Base-by-base conservation (phyloP, 2,113 vertebrate species). In the Megaceryle torquata region DNA sequence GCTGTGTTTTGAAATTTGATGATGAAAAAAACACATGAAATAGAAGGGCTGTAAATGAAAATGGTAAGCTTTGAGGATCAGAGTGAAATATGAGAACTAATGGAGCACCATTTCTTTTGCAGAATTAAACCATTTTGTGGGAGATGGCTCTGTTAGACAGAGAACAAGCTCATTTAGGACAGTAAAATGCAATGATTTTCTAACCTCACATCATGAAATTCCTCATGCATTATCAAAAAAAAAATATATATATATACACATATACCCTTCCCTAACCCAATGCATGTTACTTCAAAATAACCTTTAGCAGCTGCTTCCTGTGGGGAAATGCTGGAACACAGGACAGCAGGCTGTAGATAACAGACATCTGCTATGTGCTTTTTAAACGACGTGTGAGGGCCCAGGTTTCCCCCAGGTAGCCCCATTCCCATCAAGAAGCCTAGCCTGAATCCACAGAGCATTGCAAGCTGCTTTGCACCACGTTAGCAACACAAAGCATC, bases 21-120 rank as follows among this genome's bases (percentile, higher is more conserved):
- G 28, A 41, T 41, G 39, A 41, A 94, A 93, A 94, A 39, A 1
- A 31, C 48, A 41, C 2, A 1, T 53, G 39, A 90, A 92, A 86
- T 39, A 72, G n/a, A 81, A 57, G 26, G n/a, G 11, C 26, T 57
- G 14, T 46, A 94, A 95, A 94, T n/a, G 29, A 77, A 95, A 97
- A 82, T 17, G 57, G 20, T 25, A 75, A 63, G 26, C 37, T 87
- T 88, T 46, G 51, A 70, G 14, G 37, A 80, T 35, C 29, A 43
- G 46, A 28, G 37, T 24, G 11, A 69, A 82, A 60, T 64, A 53
- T 12, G n/a, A 80, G 41, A 90, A 77, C 9, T 80, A 78, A 77
- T 14, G 78, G 11, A 88, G 10, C 15, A 91, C 15, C 13, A 13
- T 28, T 89, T 84, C 22, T 93, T 86, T 63, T 43, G 21, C 41